Evolutionary conservation across 2,888 invertebrate genomes (phyloP), one percentile per base, ranked within the genome.

Genomic region (Chouioia cunea): DNA sequence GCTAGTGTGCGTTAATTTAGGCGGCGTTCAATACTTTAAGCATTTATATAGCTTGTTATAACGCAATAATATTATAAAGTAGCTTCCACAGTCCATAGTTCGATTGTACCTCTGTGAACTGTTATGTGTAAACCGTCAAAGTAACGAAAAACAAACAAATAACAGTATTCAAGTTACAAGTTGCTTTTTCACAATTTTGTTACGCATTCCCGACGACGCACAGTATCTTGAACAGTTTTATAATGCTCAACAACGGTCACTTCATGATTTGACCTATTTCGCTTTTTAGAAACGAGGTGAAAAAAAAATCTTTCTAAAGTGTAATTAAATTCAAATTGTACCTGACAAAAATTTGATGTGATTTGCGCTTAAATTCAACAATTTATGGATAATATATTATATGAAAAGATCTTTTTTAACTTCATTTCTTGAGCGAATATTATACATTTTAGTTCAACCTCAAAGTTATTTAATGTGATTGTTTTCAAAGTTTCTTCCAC

Each of bases 71-170:
- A 73, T n/a, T 73, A 64, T 70, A 70, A 71, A 70, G 65, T 73
- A 73, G 73, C 66, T 73, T 73, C 70, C 65, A 71, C 70, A 73
- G 65, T 60, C 70, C 69, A 73, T 70, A 70, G 67, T 67, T 73
- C 60, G 52, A 73, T 65, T 70, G 70, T 73, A 70, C 48, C 27
- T 60, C 36, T 54, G 66, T 69, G 50, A 73, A 73, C 52, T 23
- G 67, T 70, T 73, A 67, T 56, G 60, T 67, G 63, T 65, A 70
- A 58, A 60, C 36, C 23, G 56, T 54, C 27, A 16, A 66, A 65
- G 52, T 54, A 54, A 65, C 46, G 20, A 63, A 58, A 60, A 16
- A 46, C 16, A 52, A 62, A 20, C 27, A 20, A 60, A 50, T 50
- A 16, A 15, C 48, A 48, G 16, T 16, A 16, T 50, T 16, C 10